A percentile compares a stretch with the other conserved stretches of the same genome.
Evolutionary conservation across 2,113 vertebrate species (phyloP).

Genomic region (Eulacestoma nigropectus): DNA sequence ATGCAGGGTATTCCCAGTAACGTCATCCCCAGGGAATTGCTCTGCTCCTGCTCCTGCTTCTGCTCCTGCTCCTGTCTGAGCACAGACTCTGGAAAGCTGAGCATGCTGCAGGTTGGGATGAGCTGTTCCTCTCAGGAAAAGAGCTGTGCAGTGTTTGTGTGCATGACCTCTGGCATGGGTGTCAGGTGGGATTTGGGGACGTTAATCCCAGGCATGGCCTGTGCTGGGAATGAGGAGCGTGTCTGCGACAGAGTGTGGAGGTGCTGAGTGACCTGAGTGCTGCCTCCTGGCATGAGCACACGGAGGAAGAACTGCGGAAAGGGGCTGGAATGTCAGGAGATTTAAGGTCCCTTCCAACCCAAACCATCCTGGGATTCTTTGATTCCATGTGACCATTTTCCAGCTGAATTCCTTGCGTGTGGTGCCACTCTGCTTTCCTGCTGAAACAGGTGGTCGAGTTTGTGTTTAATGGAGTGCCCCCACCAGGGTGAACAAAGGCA

Average conservation of each 20-base stretch:
- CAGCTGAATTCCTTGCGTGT: not conserved
- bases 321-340: not conserved
- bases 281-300: not conserved
- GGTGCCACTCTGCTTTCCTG: not conserved
- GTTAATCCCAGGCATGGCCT: not conserved
- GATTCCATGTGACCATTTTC: not conserved
- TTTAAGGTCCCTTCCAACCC: not conserved
- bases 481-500: not conserved
- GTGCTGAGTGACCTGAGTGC: not conserved
- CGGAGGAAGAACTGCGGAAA: not conserved
- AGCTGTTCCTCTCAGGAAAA: not conserved
- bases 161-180: accelerated
- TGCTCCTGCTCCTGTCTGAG: accelerated
- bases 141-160: not conserved
- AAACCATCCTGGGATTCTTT: not conserved
- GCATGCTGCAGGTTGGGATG: accelerated
- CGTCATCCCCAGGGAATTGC: not conserved
- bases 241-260: not conserved
- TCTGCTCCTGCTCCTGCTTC: not conserved
- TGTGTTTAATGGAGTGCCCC: not conserved
- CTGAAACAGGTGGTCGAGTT: accelerated
- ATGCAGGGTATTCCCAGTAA: accelerated
- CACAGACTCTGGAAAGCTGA: not conserved
- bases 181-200: not conserved
- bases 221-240: accelerated